Conservation (phyloP, 2,797 vertebrate genomes). For the Iguana delicatissima region DNA sequence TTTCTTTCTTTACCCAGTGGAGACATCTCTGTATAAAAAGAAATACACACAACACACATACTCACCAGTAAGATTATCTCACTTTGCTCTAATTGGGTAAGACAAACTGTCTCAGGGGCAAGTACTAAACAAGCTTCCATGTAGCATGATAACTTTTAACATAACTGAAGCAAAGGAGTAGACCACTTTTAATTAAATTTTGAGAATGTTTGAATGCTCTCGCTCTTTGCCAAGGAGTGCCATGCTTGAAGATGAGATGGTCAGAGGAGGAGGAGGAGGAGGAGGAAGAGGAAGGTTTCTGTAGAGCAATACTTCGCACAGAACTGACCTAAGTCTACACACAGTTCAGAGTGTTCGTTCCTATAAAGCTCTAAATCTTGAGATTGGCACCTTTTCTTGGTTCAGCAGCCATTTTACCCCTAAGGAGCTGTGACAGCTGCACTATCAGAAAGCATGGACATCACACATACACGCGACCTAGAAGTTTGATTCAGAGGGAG, state of each 20-base stretch:
- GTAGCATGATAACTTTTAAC: slow-evolving; percentile 59
- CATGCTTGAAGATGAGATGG: background rate
- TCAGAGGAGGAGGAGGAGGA: no score
- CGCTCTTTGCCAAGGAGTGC: slow-evolving; percentile 6
- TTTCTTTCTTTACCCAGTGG: background rate
- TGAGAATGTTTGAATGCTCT: slow-evolving; percentile 52
- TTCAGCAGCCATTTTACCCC: no score
- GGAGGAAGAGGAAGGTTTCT: no score
- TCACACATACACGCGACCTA: no score
- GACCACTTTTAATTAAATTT: slow-evolving; percentile 66
- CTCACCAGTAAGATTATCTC: slow-evolving; percentile 30
- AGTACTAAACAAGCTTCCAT: slow-evolving; percentile 56
- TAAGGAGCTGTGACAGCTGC: no score
- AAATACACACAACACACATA: slow-evolving; percentile 25
- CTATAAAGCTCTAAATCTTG: no score
- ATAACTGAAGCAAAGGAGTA: slow-evolving; percentile 58
- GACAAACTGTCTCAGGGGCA: slow-evolving; percentile 61
- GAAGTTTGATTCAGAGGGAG: no score
- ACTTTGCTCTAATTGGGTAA: slow-evolving; percentile 65
- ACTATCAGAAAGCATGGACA: no score
- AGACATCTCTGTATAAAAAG: slow-evolving; percentile 29
- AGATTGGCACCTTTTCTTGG: no score
- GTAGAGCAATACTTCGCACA: background rate
- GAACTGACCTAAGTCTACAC: no score
- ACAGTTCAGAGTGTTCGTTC: no score